Evolutionary conservation across 2,888 invertebrate species (phyloP), one percentile per base, ranked within the genome.

Genomic region (Pilophorus perplexus): DNA sequence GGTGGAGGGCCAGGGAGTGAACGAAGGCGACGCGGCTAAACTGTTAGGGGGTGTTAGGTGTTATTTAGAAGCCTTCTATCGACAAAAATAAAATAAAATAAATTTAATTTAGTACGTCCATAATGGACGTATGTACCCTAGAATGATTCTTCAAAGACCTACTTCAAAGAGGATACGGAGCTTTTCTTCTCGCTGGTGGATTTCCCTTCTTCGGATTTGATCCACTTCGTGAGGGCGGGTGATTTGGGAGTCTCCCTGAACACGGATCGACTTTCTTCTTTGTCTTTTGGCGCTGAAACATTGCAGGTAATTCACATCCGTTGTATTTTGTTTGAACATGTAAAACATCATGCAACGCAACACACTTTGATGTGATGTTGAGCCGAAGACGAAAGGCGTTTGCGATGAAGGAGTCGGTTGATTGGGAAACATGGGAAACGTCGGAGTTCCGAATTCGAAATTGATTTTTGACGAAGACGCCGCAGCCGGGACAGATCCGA

Each of bases 201-300:
- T 72, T 77, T 77, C 42, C 77, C 76, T 64, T 82, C 82, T 62
- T 82, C 82, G 2, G 78, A 79, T 70, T 81, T 79, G 42, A 83
- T 77, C 83, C 83, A 83, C 73, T 83, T 84, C 23, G 82, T 82
- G 23, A 83, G 59, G 18, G 71, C 67, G 10, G 71, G 67, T 8
- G 68, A 68, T 57, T 69, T 70, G 5, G 67, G 67, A 4, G 68
- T 28, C 37, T 70, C 71, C 22, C 55, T 65, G 42, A 67, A 62
- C 6, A 68, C 68, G 18, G 71, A 67, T 20, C 69, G 64, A 12
- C 60, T 42, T 33, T 71, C 71, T 55, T 71, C 71, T 57, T 68
- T 70, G n/a, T 60, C 60, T 27, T 60, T 60, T 44, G 25, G 46
- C 22, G n/a, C 46, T 46, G 10, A 28, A 27, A 14, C 33, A 33